A percentile compares a stretch with the other conserved stretches of the same genome.
phyloP scores from a whole-genome alignment of 2,113 vertebrate genomes.

The Hippolais icterina region DNA sequence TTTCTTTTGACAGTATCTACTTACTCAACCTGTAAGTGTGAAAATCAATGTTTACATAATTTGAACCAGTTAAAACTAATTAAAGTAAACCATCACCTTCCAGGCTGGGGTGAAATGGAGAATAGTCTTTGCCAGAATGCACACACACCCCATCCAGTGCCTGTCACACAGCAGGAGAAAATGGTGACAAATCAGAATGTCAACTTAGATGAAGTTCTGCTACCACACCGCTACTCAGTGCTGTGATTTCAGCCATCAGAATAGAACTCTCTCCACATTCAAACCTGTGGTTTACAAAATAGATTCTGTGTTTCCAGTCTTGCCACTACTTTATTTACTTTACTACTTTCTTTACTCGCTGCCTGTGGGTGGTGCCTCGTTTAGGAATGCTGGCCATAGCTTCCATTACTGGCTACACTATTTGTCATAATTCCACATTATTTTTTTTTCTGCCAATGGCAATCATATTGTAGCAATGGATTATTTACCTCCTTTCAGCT shows the following conservation, averaged over 20 bases:
- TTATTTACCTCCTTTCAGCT: slow-evolving; percentile 43
- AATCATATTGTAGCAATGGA: neutral
- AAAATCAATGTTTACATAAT: slow-evolving; percentile 33
- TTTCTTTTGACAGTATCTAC: neutral
- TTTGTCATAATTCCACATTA: slow-evolving; percentile 6
- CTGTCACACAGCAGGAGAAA: neutral
- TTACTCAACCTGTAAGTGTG: neutral
- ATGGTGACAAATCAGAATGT: neutral
- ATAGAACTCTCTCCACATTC: neutral
- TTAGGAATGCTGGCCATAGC: neutral
- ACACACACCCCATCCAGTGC: neutral
- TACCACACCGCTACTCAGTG: neutral
- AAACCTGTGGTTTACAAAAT: neutral
- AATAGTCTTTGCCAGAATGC: neutral
- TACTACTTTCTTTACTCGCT: neutral
- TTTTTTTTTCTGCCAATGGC: slow-evolving; percentile 25
- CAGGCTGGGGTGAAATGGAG: neutral
- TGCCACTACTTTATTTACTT: neutral
- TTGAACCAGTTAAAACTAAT: slow-evolving; percentile 16
- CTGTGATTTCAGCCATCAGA: neutral
- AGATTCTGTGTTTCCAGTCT: neutral
- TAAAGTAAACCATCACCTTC: neutral
- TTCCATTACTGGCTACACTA: neutral
- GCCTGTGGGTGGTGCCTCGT: neutral
- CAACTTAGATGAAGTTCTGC: neutral